A percentile compares a stretch with the other conserved stretches of the same genome.
phyloP scores from a whole-genome alignment of 1,140 invertebrate genomes.

The Macrobrachium nipponense region DNA sequence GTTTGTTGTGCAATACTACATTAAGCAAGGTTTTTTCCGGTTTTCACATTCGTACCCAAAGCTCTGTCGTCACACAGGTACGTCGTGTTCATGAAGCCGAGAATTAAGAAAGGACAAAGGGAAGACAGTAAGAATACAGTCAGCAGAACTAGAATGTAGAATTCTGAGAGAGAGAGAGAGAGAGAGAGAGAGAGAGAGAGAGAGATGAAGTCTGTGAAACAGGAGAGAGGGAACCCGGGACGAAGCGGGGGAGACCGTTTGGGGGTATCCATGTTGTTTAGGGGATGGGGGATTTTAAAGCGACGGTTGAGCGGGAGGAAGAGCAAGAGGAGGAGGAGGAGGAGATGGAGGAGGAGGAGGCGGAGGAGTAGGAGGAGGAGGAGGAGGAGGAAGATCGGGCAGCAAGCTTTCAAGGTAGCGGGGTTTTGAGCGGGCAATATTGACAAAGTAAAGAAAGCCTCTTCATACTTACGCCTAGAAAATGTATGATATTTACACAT shows the following conservation, averaged over 20 bases:
- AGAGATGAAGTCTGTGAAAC: background rate
- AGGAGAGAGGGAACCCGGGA: background rate
- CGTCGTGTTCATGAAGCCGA: too few relatives aligned
- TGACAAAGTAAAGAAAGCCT: conserved; percentile 36
- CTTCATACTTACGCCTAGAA: conserved; percentile 23
- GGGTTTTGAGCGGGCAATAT: conserved; percentile 32
- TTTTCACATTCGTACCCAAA: too few relatives aligned
- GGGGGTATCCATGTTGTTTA: background rate
- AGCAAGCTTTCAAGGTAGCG: conserved; percentile 8
- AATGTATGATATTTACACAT: conserved; percentile 49
- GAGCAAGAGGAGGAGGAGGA: background rate
- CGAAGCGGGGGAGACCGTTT: background rate
- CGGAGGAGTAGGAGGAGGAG: background rate
- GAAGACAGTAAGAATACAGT: background rate
- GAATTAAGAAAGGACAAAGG: too few relatives aligned
- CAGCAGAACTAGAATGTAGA: conserved; percentile 6
- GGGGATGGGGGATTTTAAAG: background rate
- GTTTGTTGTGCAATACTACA: too few relatives aligned
- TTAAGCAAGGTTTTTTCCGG: too few relatives aligned
- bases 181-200: conserved; percentile 22
- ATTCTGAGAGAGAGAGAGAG: conserved; percentile 7
- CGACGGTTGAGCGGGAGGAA: background rate
- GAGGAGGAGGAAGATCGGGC: background rate
- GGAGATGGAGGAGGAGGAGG: background rate
- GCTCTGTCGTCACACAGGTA: too few relatives aligned